Base-by-base conservation (phyloP, 30 jellyfish, hydroid and myxozoan species). In the Cassiopea xamachana region DNA sequence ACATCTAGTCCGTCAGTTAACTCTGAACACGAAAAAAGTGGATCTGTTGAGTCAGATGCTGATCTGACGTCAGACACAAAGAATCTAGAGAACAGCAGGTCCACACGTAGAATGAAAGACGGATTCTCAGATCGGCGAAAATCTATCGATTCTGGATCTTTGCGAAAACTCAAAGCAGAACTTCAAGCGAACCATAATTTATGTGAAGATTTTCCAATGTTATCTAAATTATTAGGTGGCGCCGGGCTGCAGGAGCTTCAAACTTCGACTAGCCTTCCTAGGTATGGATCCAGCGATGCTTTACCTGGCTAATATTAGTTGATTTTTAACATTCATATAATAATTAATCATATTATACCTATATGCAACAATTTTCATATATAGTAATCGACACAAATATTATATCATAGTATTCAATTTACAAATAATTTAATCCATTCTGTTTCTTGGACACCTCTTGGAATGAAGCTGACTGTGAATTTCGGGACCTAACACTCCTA, bases 141-240 rank as follows among this genome's bases (percentile, higher is more conserved):
- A 81, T 96, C 99, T 17, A 96, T 96, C 46, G 99, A 96, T 80
- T 96, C 99, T 58, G 99, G 99, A 70, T 93, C 99, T 14, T 88
- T 96, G 60, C 89, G 93, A 48, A 96, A 92, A 82, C 97, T 96
- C 19, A 97, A 97, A 1, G 96, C 90, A 4, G 99, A 96, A 82
- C 74, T 96, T 76, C 97, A 96, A 69, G 92, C 91, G 1, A 96
- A 96, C 78, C 99, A 98, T 27, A 95, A 92, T 77, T 70, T 96
- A 17, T 95, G 98, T 14, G 93, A 92, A 84, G 98, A 92, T 46
- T 86, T 86, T 60, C 99, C 99, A 8, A 92, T 96, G 93, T 13
- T 96, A n/a, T 77, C 99, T 17, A 96, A 92, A 74, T 93, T 96
- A 1, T 87, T 96, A 46, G 96, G 98, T 19, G 98, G 94, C 9